Base-by-base conservation (phyloP, 2,797 vertebrate genomes). In the Sebastes matsubarae region DNA sequence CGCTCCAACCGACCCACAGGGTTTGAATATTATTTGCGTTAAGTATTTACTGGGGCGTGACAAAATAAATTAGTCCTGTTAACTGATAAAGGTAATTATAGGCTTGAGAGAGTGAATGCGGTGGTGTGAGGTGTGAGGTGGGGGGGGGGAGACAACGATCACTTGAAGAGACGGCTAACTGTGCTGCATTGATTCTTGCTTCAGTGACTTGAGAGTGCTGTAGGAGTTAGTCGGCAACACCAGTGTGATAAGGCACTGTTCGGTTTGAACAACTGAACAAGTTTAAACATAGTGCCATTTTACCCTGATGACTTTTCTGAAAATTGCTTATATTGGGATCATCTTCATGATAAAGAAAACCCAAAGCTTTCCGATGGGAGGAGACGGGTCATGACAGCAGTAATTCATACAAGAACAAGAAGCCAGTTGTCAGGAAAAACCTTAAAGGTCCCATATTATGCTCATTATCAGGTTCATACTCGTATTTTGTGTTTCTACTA, bases 61-160 rank as follows among this genome's bases (percentile, higher is more conserved):
- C 92, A 94, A 96, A 94, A 93, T 94, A 94, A 94, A 95, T 94
- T 87, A 95, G 90, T 85, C 92, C 91, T 68, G 81, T 90, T 91
- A 94, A 90, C 91, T 89, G 87, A 94, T 95, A 92, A 94, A 90
- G 86, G 91, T 91, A 95, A 96, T 94, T 95, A 94, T 77, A 89
- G 85, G 74, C 77, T 75, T 67, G 71, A 83, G 79, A 85, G 75
- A 60, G 61, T 11, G 59, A 60, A 46, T 68, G 72, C 38, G 34
- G 75, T 52, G 68, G 34, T 55, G 67, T 68, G 72, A 57, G 27
- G 52, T 63, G 36, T 27, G 57, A 12, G 36, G 36, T 38, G 25
- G 38, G 46, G 65, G 64, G 60, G 42, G 64, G 24, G 75, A 76
- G 75, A 66, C 55, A 64, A 77, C 73, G 67, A 87, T 83, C 72